These are phyloP conservation scores for Podotricha telesiphe DNA, from an alignment of 2,888 invertebrate genomes.

Conservation along the genomic window DNA sequence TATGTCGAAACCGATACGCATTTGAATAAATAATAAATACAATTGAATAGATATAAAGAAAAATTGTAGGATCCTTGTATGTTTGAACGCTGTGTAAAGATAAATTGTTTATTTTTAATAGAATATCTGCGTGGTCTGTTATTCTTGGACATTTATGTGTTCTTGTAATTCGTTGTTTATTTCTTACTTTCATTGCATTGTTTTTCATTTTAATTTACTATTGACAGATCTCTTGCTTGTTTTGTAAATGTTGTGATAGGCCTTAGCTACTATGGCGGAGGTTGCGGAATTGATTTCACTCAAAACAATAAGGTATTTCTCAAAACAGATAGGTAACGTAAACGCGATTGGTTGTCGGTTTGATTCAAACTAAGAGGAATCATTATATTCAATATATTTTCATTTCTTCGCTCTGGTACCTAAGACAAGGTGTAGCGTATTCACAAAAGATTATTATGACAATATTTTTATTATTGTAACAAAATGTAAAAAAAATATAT, in stretches of 20 bases:
- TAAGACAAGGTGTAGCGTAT: too few species aligned
- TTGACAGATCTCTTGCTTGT: not conserved
- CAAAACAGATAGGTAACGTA: too few species aligned
- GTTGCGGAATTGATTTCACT: not conserved
- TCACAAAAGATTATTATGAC: too few species aligned
- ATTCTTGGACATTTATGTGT: not conserved
- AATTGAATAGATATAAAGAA: constrained; percentile 10
- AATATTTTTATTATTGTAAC: not conserved
- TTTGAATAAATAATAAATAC: constrained; percentile 3
- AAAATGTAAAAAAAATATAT: not conserved
- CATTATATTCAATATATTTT: too few species aligned
- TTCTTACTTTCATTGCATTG: not conserved
- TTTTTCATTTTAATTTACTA: not conserved
- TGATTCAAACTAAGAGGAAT: too few species aligned
- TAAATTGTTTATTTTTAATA: constrained; percentile 1
- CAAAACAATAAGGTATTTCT: too few species aligned
- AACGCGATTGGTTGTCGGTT: too few species aligned
- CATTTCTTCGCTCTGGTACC: too few species aligned
- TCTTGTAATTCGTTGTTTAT: not conserved
- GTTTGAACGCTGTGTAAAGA: not conserved
- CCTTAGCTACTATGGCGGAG: not conserved
- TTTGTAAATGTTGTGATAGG: not conserved
- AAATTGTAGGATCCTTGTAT: not conserved
- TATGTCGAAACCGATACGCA: not conserved
- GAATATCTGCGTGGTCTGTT: not conserved